Base-by-base conservation (phyloP, 1,140 invertebrate genomes). In the Drosophila subpulchrella region DNA sequence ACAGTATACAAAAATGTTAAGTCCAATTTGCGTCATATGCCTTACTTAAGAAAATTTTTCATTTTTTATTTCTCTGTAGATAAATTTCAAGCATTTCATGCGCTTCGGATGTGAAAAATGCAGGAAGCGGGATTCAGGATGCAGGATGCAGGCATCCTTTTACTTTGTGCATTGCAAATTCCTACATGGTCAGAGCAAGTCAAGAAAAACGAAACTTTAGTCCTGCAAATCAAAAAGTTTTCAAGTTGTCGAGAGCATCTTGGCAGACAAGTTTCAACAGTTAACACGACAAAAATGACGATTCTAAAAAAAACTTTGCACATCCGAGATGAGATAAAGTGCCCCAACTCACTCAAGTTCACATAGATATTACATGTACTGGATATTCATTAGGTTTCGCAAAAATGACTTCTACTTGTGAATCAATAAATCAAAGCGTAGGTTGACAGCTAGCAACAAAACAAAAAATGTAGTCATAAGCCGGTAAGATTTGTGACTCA, bases 391-490 rank as follows among this genome's bases (percentile, higher is more conserved):
- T 59, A 20, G 38, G 13, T 59, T 62, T 59, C 13, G 27, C 20
- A 42, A 15, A 20, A 57, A 57, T 60, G 7, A 15, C 61, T 60
- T 15, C 57, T 66, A 13, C n/a, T 20, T 68, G 61, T 15, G 61
- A 68, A 71, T 71, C 67, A 71, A 71, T 71, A 71, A 71, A 71
- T 71, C 65, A 71, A 71, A 57, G 36, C 27, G 65, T 48, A 20
- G 42, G 44, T 30, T 58, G 67, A 58, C 36, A 56, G 65, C 47
- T 6, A 61, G 13, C 59, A 65, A 30, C 59, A 62, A 63, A 47
- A 38, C 27, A 63, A 39, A 42, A 42, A 42, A 44, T 17, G 44
- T 47, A 42, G 38, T 66, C 60, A 53, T 66, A 68, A 68, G 70
- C 67, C 47, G 34, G 36, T 32, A 59, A 53, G 73, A 75, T 39